Percentiles rank a stretch among this genome's conserved stretches.
Evolutionary conservation across 2,888 invertebrate genomes (phyloP).

Genomic region (Charanyca ferruginea): DNA sequence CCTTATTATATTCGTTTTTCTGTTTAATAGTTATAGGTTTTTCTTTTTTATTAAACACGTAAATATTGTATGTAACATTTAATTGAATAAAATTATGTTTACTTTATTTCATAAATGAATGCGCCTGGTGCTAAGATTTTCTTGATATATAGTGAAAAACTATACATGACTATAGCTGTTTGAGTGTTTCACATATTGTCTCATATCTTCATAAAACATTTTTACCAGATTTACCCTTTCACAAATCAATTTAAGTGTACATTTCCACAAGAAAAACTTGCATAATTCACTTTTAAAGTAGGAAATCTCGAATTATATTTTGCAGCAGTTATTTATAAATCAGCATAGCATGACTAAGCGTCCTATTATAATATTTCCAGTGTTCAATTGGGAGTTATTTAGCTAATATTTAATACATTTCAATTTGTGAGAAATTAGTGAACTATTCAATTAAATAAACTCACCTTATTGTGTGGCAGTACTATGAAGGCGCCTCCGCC

Average conservation of each 20-base stretch:
- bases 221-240: not conserved
- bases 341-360: conserved; percentile 62
- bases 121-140: not conserved
- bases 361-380: conserved; percentile 58
- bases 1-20: no score
- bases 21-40: no score
- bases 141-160: not conserved
- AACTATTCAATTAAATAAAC: conserved; percentile 64
- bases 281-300: conserved; percentile 4
- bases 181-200: not conserved
- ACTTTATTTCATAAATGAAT: no score
- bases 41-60: no score
- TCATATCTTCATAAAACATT: not conserved
- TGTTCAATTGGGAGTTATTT: conserved; percentile 37
- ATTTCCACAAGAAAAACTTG: not conserved
- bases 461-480: conserved; percentile 97
- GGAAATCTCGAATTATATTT: conserved; percentile 25
- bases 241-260: not conserved
- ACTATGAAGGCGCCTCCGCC: conserved; percentile 99
- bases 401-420: conserved; percentile 35
- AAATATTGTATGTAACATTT: no score
- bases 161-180: not conserved
- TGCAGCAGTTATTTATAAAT: conserved; percentile 62
- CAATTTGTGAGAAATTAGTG: conserved; percentile 54
- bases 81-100: no score